Percentiles rank a stretch among this genome's conserved stretches.
Conservation (phyloP, 2,797 vertebrate genomes). For the Lithobates pipiens region DNA sequence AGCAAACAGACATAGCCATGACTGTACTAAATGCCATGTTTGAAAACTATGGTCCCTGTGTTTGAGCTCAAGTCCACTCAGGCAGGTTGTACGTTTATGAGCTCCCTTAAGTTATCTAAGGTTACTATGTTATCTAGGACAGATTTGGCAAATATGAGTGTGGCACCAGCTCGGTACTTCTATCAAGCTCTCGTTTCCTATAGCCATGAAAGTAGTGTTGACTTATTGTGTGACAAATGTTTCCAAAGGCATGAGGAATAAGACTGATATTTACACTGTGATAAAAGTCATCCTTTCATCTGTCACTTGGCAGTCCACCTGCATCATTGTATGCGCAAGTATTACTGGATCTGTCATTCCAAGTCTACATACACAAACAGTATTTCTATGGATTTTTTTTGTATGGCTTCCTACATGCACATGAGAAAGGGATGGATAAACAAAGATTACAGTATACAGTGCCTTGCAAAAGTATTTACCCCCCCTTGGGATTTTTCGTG, state of each 20-base stretch:
- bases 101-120: neutral
- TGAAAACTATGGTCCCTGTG: neutral
- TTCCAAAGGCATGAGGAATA: neutral
- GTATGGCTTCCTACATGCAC: constrained; percentile 2
- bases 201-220: neutral
- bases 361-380: neutral
- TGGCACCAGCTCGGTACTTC: neutral
- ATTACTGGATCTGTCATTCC: neutral
- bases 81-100: no score
- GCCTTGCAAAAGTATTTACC: no score
- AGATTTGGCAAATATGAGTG: neutral
- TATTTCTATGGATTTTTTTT: neutral
- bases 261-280: neutral
- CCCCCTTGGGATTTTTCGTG: no score
- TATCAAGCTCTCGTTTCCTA: neutral
- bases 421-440: neutral
- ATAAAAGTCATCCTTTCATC: constrained; percentile 5
- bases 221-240: neutral
- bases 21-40: neutral
- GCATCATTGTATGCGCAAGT: neutral
- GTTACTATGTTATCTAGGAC: neutral
- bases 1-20: no score
- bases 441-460: neutral
- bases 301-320: constrained; percentile 3
- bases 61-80: neutral